Evolutionary conservation across 2,888 invertebrate genomes (phyloP).

Genomic region (Lepidonotus clava): DNA sequence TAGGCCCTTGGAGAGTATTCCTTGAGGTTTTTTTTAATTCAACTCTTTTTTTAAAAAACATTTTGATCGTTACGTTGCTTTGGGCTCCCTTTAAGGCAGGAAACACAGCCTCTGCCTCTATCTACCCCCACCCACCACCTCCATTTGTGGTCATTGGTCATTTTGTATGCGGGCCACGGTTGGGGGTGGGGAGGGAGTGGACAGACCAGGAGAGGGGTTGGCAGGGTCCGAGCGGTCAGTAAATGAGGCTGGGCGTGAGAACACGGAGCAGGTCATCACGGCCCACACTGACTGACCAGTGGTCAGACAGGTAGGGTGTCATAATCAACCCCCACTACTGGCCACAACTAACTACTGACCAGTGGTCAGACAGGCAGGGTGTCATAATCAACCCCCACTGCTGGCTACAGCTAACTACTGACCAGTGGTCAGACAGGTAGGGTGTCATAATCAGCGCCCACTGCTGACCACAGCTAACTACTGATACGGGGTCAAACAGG

Average conservation of each 20-base stretch:
- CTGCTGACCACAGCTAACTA: too few species aligned
- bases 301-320: slow-evolving; percentile 32
- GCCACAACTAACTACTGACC: too few species aligned
- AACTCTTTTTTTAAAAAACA: too few species aligned
- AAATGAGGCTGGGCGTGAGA: slow-evolving; percentile 35
- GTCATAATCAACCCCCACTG: slow-evolving; percentile 23
- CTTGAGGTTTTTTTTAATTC: too few species aligned
- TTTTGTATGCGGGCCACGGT: background rate
- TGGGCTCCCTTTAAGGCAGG: too few species aligned
- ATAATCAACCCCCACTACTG: slow-evolving; percentile 12
- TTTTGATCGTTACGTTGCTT: too few species aligned
- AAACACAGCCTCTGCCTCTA: too few species aligned
- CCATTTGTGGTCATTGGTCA: background rate
- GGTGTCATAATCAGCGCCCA: slow-evolving; percentile 32
- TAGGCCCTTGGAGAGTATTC: too few species aligned
- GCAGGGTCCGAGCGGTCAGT: slow-evolving; percentile 16
- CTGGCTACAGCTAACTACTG: too few species aligned
- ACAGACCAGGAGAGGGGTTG: too few species aligned
- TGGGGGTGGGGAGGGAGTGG: background rate
- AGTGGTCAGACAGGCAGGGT: slow-evolving; percentile 10
- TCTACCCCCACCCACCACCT: background rate
- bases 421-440: slow-evolving; percentile 17
- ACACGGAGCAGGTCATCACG: slow-evolving; percentile 30
- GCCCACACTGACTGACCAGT: slow-evolving; percentile 33
- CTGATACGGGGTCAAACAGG: slow-evolving; percentile 15